Percentiles rank a stretch among this genome's conserved stretches.
These are phyloP conservation scores for Lanius collurio DNA, from an alignment of 2,113 vertebrate genomes.

Conservation along the genomic window DNA sequence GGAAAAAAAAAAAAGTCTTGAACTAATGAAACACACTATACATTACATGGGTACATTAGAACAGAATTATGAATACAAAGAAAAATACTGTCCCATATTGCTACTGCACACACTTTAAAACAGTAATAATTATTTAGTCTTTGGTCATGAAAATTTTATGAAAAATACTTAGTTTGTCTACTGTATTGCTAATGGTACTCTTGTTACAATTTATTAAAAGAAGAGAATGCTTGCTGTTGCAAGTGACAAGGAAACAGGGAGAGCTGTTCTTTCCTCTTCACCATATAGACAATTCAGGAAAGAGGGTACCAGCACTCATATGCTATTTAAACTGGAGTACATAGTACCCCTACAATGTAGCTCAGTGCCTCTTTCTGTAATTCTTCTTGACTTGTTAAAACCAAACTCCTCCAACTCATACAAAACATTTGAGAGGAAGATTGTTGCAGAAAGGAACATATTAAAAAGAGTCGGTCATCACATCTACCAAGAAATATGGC, in stretches of 20 bases:
- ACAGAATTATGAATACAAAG: neutral
- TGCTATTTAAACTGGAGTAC: neutral
- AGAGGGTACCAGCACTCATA: neutral
- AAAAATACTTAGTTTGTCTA: neutral
- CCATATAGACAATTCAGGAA: neutral
- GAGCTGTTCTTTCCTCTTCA: neutral
- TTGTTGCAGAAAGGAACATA: neutral
- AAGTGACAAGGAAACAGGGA: neutral
- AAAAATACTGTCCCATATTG: neutral
- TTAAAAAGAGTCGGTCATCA: neutral
- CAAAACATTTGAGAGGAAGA: neutral
- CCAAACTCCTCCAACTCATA: neutral
- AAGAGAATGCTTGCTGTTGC: neutral
- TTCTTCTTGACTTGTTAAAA: neutral
- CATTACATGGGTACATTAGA: neutral
- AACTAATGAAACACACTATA: neutral
- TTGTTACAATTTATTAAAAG: neutral
- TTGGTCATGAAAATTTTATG: neutral
- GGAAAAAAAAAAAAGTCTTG: neutral
- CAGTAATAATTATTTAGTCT: neutral
- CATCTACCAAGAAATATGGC: neutral
- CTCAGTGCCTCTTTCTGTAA: neutral
- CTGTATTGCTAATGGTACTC: neutral
- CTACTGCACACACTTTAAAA: neutral
- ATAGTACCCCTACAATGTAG: neutral